Evolutionary conservation across 2,888 invertebrate species (phyloP).

Genomic region (Agrotis clavis): DNA sequence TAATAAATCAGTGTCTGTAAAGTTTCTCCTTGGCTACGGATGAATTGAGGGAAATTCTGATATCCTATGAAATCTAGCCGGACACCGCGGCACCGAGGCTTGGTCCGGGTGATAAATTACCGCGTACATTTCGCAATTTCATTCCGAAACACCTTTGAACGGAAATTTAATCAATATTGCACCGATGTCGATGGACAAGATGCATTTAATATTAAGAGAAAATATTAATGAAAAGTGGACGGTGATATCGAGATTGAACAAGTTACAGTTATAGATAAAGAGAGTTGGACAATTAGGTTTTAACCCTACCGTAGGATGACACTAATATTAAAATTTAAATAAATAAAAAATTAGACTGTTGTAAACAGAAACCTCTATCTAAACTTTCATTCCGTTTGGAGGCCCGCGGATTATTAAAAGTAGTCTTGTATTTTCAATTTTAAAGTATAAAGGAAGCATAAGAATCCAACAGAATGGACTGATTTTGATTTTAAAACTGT

Average conservation of each 20-base stretch:
- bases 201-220: slow-evolving; percentile 31
- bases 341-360: slow-evolving; percentile 16
- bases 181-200: slow-evolving; percentile 26
- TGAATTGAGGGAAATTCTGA: slow-evolving; percentile 69
- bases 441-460: slow-evolving; percentile 27
- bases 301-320: too few relatives aligned
- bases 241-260: too few relatives aligned
- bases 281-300: too few relatives aligned
- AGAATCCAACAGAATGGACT: too few relatives aligned
- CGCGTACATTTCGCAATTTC: slow-evolving; percentile 43
- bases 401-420: slow-evolving; percentile 21
- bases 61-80: slow-evolving; percentile 76
- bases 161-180: slow-evolving; percentile 55
- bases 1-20: slow-evolving; percentile 47
- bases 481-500: not conserved
- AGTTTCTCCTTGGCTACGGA: slow-evolving; percentile 45
- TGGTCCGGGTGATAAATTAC: slow-evolving; percentile 47
- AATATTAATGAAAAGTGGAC: slow-evolving; percentile 31
- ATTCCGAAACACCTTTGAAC: slow-evolving; percentile 35
- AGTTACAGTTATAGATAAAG: too few relatives aligned
- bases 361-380: slow-evolving; percentile 29
- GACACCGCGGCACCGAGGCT: slow-evolving; percentile 54
- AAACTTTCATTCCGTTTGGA: slow-evolving; percentile 27
- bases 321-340: not conserved
- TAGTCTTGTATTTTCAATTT: slow-evolving; percentile 36